phyloP scores from a whole-genome alignment of 2,797 vertebrate species.

The Spinus pinus region DNA sequence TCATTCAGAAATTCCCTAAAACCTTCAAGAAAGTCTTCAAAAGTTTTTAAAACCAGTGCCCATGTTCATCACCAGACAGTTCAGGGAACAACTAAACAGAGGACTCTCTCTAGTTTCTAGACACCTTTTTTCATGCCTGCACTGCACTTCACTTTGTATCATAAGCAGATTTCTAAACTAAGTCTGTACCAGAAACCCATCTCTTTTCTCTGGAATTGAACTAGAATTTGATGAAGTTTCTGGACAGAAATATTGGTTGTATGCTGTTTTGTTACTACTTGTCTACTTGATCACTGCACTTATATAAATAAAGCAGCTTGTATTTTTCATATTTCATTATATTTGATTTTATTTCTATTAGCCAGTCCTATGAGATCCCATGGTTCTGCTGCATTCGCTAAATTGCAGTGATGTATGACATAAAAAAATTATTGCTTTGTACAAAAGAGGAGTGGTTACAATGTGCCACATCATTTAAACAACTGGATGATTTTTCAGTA shows the following conservation, averaged over 20 bases:
- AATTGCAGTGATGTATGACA: not conserved
- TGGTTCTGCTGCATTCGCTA: not conserved
- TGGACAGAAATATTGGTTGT: not conserved
- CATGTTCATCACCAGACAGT: not conserved
- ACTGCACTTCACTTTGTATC: not conserved
- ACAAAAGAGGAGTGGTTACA: not conserved
- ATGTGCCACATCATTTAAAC: not conserved
- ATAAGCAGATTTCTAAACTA: not conserved
- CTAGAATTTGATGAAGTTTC: not conserved
- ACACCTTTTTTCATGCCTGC: not conserved
- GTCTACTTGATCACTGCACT: not conserved
- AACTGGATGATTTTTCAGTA: not conserved
- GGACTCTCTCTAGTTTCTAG: not conserved
- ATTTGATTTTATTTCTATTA: constrained; percentile 12
- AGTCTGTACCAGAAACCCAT: not conserved
- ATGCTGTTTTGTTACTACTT: not conserved
- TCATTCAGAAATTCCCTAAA: not conserved
- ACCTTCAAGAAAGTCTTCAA: not conserved
- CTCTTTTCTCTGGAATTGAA: not conserved
- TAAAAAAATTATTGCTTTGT: not conserved
- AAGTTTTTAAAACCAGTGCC: not conserved
- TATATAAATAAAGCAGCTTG: not conserved
- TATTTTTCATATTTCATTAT: not conserved
- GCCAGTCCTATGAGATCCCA: not conserved
- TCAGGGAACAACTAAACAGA: not conserved